These are phyloP conservation scores for Trachurus trachurus DNA, from an alignment of 2,797 vertebrate species.

Conservation along the genomic window DNA sequence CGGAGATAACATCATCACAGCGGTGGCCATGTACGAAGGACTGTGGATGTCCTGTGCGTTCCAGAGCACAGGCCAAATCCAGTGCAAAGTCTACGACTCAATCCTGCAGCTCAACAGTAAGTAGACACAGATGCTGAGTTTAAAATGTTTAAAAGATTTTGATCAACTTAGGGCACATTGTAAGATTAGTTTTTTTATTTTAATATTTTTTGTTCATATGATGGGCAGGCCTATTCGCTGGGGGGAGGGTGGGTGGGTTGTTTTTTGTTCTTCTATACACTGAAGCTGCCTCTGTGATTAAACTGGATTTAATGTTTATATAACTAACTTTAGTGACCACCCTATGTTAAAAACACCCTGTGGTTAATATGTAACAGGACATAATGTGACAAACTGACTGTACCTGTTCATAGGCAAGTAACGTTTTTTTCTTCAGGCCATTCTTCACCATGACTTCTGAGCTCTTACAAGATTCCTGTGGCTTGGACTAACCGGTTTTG, in stretches of 20 bases:
- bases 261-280: no score
- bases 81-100: constrained; percentile 93
- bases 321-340: not conserved
- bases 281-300: no score
- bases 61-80: constrained; percentile 92
- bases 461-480: constrained; percentile 1
- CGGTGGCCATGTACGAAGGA: constrained; percentile 90
- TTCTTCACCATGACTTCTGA: no score
- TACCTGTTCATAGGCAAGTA: constrained; percentile 23
- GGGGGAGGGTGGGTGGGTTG: no score
- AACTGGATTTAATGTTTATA: not conserved
- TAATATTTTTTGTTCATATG: not conserved
- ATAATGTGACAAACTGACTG: not conserved
- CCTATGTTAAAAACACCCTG: not conserved
- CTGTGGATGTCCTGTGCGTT: constrained; percentile 93
- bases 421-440: not conserved
- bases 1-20: constrained; percentile 92
- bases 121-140: constrained; percentile 33
- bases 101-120: constrained; percentile 90
- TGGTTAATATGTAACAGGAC: not conserved
- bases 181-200: not conserved
- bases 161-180: not conserved
- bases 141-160: not conserved
- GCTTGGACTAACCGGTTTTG: constrained; percentile 51
- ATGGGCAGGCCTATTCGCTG: not conserved